Evolutionary conservation across 1,140 invertebrate species (phyloP), one percentile per base, ranked within the genome.

Genomic region (Thereuonema tuberculata): DNA sequence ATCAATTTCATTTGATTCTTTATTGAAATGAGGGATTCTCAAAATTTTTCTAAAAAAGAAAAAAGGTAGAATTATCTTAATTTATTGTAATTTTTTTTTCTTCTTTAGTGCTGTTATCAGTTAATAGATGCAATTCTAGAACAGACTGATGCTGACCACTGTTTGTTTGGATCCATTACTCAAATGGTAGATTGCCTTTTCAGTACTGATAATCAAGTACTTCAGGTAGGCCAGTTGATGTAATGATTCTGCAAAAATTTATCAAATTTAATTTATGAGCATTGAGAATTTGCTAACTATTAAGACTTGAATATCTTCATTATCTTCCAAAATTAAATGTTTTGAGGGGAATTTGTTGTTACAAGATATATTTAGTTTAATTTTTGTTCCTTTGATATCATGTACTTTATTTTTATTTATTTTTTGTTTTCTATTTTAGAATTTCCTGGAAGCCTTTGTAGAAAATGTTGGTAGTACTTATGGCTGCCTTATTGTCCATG

Each of bases 401-500:
- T n/a, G n/a, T n/a, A n/a, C n/a, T n/a, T n/a, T n/a, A n/a, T n/a
- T n/a, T n/a, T n/a, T n/a, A n/a, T n/a, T n/a, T n/a, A n/a, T 29
- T 56, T 47, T 61, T 43, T 52, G 61, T 59, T 67, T 66, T 47
- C 64, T 64, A 67, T 78, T 76, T 47, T 70, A 89, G 86, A 80
- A 77, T 68, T 82, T 82, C 67, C 71, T 90, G 61, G 85, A 89
- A 58, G 77, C 79, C 48, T 88, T 85, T 72, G 78, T 82, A 46
- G 85, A 89, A 71, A 80, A 76, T 66, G 78, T 87, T 55, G 83
- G 83, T 64, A 87, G 85, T 24, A 77, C 82, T 46, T 90, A 85
- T 74, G 86, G 86, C 2, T 90, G 87, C 70, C 70, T 93, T 43
- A 74, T 85, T 58, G 79, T 88, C 57, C 80, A 84, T 67, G 85